These are phyloP conservation scores for Pyrrhosoma nymphula DNA, from an alignment of 2,888 invertebrate genomes.

Conservation along the genomic window DNA sequence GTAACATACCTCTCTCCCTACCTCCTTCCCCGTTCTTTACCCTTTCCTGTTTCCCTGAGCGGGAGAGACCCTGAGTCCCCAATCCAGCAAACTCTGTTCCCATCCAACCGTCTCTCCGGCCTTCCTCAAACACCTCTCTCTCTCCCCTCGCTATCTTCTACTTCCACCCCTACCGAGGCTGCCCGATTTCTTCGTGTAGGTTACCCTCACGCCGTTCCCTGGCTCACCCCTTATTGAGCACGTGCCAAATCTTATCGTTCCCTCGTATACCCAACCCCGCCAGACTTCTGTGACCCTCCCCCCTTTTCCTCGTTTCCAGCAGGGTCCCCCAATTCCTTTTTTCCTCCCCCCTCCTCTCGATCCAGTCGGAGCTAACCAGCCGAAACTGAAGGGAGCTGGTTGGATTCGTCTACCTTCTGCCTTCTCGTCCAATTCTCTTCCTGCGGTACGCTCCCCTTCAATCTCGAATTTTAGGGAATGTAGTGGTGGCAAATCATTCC, in stretches of 20 bases:
- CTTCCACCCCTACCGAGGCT: not conserved
- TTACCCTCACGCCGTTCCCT: conserved; percentile 1
- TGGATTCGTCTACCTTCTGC: not conserved
- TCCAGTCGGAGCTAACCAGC: not conserved
- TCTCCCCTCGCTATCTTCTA: not conserved
- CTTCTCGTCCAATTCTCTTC: not conserved
- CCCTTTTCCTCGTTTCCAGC: not conserved
- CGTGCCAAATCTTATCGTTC: conserved; percentile 16
- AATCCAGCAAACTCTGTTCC: not conserved
- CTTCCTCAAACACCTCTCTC: not conserved
- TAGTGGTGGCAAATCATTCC: no score
- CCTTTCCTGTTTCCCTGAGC: not conserved
- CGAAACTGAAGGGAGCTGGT: not conserved
- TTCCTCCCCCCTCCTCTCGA: no score
- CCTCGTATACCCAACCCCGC: not conserved
- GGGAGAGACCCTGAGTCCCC: no score
- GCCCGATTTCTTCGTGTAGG: not conserved
- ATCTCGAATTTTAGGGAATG: not conserved
- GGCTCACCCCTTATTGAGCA: not conserved
- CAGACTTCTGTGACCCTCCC: not conserved
- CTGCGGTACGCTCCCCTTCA: not conserved
- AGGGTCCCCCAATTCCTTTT: no score
- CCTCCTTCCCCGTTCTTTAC: no score
- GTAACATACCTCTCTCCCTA: not conserved
- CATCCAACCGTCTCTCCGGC: not conserved